Evolutionary conservation across 2,113 vertebrate genomes (phyloP), one percentile per base, ranked within the genome.

Genomic region (Girardinichthys multiradiatus): DNA sequence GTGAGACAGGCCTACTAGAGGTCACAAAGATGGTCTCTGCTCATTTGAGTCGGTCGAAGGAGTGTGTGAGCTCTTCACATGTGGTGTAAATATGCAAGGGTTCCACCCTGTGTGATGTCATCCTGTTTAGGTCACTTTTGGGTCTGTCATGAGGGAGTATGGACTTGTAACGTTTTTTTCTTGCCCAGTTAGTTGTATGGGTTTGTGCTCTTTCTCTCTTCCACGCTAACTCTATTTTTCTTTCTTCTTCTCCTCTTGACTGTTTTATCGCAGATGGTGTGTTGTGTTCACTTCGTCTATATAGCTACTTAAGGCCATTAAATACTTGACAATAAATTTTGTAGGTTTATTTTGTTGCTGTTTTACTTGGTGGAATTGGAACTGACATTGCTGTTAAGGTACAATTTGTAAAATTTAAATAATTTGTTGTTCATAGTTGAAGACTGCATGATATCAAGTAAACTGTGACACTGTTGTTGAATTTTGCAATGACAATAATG

Each of bases 91-190:
- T 65, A 72, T 1, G 59, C 27, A 1, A 15, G 62, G 48, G 24
- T 70, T 69, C 51, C 26, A 6, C 63, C 60, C 17, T 51, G 19
- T 1, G 68, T 70, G 63, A 29, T 68, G 37, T 77, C 58, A 33
- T 74, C 70, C 57, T 24, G 57, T 30, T 27, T 19, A 39, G 42
- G 42, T 54, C 48, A 21, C 21, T 51, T 51, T 74, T 28, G n/a
- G 30, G 24, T 76, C 57, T 13, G n/a, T 68, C 42, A 57, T 57
- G 30, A 54, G 61, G 51, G 28, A 76, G 60, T 68, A 78, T 77
- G 33, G 73, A 64, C 59, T 61, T 4, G 7, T 15, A 42, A 63
- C 77, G 70, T 61, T 88, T 62, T 60, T 37, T 11, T 27, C 58
- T 39, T 51, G 21, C 6, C 48, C 9, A n/a, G 4, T 15, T 45